phyloP scores from a whole-genome alignment of 1,140 invertebrate genomes.

The Drosophila hydei region DNA sequence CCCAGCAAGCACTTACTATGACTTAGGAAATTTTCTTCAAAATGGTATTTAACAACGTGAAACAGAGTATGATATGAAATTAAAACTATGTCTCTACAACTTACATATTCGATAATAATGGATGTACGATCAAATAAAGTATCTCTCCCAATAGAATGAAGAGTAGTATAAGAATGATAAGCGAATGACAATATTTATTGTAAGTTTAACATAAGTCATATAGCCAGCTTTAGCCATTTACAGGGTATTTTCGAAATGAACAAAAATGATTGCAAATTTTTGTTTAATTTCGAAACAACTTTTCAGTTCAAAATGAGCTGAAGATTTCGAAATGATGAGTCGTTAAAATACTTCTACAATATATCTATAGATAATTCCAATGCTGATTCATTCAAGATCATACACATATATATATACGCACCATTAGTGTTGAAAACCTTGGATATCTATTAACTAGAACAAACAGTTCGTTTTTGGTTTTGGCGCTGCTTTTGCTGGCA shows the following conservation, averaged over 20 bases:
- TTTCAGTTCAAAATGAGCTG: conserved; percentile 39
- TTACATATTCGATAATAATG: too few species aligned
- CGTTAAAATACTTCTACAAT: conserved; percentile 28
- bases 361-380: conserved; percentile 29
- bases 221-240: neutral
- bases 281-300: conserved; percentile 47
- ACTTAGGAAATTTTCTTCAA: too few species aligned
- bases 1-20: neutral
- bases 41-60: too few species aligned
- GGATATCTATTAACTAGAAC: conserved; percentile 50
- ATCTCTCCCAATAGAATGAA: too few species aligned
- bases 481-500: conserved; percentile 40
- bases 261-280: conserved; percentile 33
- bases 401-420: conserved; percentile 52
- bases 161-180: too few species aligned
- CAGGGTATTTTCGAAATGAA: neutral
- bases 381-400: conserved; percentile 71
- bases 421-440: conserved; percentile 75
- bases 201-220: too few species aligned
- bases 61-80: too few species aligned
- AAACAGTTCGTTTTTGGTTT: conserved; percentile 15
- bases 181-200: too few species aligned
- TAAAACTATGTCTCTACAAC: too few species aligned
- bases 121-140: too few species aligned
- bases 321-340: conserved; percentile 71